Conservation (phyloP, 2,888 invertebrate genomes). For the Phyto melanocephala region DNA sequence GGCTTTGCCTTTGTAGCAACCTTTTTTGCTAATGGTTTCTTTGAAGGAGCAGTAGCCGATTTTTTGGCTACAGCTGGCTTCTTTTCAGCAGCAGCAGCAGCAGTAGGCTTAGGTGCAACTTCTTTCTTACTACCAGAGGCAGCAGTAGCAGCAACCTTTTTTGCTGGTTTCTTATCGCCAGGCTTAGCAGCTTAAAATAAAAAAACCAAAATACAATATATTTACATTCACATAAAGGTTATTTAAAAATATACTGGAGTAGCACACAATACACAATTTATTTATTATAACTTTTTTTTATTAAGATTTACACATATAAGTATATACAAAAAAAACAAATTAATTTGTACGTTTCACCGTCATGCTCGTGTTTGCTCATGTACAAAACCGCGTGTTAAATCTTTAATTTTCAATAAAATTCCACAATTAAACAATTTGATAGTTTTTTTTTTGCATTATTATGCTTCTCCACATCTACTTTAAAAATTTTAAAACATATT, state of each 20-base stretch:
- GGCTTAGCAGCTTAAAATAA: slow-evolving; percentile 79
- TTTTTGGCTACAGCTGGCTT: slow-evolving; percentile 77
- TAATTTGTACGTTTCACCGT: too few relatives aligned
- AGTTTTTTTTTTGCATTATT: slow-evolving; percentile 36
- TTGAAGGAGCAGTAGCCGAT: slow-evolving; percentile 70
- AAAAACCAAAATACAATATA: too few relatives aligned
- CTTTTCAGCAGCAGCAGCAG: slow-evolving; percentile 77
- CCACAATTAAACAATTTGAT: slow-evolving; percentile 3
- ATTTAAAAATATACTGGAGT: too few relatives aligned
- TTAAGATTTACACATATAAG: too few relatives aligned
- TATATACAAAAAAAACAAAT: too few relatives aligned
- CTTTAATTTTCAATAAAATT: slow-evolving; percentile 9
- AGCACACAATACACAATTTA: too few relatives aligned
- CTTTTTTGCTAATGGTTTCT: slow-evolving; percentile 68
- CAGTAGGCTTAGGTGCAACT: slow-evolving; percentile 75
- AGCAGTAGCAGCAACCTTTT: slow-evolving; percentile 78
- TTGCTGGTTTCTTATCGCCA: slow-evolving; percentile 81
- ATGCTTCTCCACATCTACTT: slow-evolving; percentile 61
- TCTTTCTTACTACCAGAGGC: slow-evolving; percentile 78
- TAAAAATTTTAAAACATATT: slow-evolving; percentile 61
- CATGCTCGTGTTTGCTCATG: too few relatives aligned
- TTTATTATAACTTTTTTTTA: too few relatives aligned
- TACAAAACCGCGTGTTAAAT: slow-evolving; percentile 38
- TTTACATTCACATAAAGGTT: slow-evolving; percentile 67
- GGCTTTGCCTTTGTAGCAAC: slow-evolving; percentile 74